phyloP scores from a whole-genome alignment of 2,888 invertebrate genomes.

The Antheraea yamamai region DNA sequence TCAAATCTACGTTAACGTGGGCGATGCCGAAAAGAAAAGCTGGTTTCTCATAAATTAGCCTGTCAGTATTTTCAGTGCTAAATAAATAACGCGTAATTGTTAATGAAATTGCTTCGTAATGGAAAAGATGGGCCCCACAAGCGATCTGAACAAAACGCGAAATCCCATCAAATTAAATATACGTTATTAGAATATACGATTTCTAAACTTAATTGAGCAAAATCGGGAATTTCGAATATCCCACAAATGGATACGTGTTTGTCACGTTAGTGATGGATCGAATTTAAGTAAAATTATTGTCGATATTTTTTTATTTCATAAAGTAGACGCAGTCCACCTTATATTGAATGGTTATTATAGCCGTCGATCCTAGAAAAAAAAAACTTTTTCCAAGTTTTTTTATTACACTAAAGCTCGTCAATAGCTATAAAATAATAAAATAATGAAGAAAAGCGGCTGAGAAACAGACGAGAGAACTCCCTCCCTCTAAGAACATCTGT shows the following conservation, averaged over 20 bases:
- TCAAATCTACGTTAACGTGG: too few relatives aligned
- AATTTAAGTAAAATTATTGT: not conserved
- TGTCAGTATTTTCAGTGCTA: not conserved
- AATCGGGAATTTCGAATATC: slow-evolving; percentile 32
- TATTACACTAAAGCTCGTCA: too few relatives aligned
- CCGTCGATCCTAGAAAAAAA: too few relatives aligned
- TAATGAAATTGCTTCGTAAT: not conserved
- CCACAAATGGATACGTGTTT: slow-evolving; percentile 20
- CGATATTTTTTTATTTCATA: not conserved
- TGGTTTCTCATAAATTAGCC: not conserved
- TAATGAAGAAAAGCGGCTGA: too few relatives aligned
- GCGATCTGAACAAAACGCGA: slow-evolving; percentile 26
- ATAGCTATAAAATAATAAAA: too few relatives aligned
- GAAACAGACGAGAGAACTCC: too few relatives aligned
- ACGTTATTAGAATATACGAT: slow-evolving; percentile 40
- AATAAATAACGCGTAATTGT: not conserved
- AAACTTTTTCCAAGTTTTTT: too few relatives aligned
- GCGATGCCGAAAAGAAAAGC: not conserved
- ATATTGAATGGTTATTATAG: not conserved
- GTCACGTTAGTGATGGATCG: not conserved
- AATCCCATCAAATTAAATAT: slow-evolving; percentile 26
- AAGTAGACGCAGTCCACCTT: not conserved
- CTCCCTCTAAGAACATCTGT: too few relatives aligned
- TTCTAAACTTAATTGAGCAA: slow-evolving; percentile 39
- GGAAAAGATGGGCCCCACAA: slow-evolving; percentile 24